Evolutionary conservation across 1,140 invertebrate genomes (phyloP).

Genomic region (Atopsyche davidsoni): DNA sequence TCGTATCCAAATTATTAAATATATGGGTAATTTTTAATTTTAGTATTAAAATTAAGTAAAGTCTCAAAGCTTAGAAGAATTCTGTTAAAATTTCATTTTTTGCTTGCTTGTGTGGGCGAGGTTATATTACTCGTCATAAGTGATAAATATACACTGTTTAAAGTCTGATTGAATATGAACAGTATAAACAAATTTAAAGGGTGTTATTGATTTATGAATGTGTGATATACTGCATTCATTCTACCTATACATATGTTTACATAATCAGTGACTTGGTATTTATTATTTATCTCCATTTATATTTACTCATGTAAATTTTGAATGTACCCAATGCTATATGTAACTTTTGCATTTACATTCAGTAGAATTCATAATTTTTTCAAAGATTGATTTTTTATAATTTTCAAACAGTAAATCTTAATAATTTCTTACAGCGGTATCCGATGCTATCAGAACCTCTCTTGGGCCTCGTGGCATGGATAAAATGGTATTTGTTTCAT

Average conservation of each 20-base stretch:
- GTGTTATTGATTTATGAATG: no score
- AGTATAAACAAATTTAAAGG: no score
- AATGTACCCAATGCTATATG: not conserved
- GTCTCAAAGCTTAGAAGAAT: no score
- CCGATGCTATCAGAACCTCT: constrained; percentile 97
- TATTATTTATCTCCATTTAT: not conserved
- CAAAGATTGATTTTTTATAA: not conserved
- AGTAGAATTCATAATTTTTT: not conserved
- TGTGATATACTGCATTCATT: not conserved
- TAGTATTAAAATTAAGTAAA: no score
- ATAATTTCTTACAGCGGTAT: constrained; percentile 70
- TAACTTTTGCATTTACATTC: not conserved
- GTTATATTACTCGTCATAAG: no score
- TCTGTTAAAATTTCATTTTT: no score
- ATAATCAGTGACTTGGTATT: not conserved
- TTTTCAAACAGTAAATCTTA: not conserved
- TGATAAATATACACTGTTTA: no score
- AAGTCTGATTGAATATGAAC: no score
- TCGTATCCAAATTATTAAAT: no score
- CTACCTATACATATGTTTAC: not conserved
- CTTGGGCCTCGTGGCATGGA: constrained; percentile 99
- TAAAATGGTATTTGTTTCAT: constrained; percentile 79
- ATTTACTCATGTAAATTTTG: not conserved
- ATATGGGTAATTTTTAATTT: no score
- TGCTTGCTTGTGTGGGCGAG: no score